phyloP scores from a whole-genome alignment of 1,140 invertebrate genomes.

The Drosophila sucinea region DNA sequence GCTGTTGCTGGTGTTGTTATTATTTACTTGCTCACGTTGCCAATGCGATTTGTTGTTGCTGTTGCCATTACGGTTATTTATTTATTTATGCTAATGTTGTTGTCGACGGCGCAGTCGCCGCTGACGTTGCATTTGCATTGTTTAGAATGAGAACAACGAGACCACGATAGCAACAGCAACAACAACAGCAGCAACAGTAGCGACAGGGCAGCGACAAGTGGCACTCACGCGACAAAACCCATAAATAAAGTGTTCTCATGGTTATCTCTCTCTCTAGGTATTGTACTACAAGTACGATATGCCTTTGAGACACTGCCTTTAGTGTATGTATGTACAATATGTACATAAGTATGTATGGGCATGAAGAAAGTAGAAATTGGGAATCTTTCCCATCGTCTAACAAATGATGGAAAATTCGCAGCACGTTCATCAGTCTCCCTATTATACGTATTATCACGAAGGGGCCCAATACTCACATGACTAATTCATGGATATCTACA shows the following conservation, averaged over 20 bases:
- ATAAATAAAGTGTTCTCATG: constrained; percentile 73
- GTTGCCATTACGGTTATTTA: constrained; percentile 71
- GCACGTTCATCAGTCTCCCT: constrained; percentile 47
- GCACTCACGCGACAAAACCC: constrained; percentile 69
- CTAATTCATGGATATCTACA: constrained; percentile 36
- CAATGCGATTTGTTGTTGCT: constrained; percentile 40
- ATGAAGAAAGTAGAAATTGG: constrained; percentile 50
- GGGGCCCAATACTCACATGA: constrained; percentile 19
- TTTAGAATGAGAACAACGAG: constrained; percentile 74
- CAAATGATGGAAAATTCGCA: constrained; percentile 66
- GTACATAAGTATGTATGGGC: neutral
- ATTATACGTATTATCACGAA: constrained; percentile 42
- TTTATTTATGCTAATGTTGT: constrained; percentile 78
- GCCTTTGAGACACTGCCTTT: constrained; percentile 13
- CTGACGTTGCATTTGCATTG: constrained; percentile 69
- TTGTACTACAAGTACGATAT: constrained; percentile 24
- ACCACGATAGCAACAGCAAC: constrained; percentile 40
- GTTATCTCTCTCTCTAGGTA: constrained; percentile 30
- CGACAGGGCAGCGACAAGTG: constrained; percentile 37
- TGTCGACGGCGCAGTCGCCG: constrained; percentile 40
- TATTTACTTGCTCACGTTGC: constrained; percentile 57
- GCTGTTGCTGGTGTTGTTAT: constrained; percentile 44
- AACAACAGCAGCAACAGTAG: constrained; percentile 16
- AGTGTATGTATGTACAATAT: neutral
- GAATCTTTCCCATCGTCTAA: constrained; percentile 50